A percentile compares a stretch with the other conserved stretches of the same genome.
Conservation (phyloP, 2,797 vertebrate genomes). For the Zalophus californianus region DNA sequence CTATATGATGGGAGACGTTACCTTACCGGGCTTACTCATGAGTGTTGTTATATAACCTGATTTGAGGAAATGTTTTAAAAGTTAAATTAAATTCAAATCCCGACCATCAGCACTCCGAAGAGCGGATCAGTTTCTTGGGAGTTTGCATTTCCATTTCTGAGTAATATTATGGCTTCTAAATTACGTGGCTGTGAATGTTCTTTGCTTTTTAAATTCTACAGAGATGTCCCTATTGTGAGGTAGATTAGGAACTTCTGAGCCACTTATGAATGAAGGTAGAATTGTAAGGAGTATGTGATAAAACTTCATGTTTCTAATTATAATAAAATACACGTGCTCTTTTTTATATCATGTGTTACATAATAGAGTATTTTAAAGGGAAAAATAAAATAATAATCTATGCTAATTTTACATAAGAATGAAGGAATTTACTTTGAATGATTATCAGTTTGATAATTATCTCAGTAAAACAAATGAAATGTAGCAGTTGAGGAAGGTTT, state of each 20-base stretch:
- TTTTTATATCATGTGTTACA: background rate
- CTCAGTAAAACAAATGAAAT: background rate
- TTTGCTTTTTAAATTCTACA: background rate
- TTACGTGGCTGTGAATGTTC: background rate
- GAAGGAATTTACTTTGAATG: background rate
- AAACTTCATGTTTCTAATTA: background rate
- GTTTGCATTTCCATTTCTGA: background rate
- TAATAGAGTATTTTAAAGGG: background rate
- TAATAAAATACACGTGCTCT: background rate
- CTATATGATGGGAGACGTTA: background rate
- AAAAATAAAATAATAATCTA: background rate
- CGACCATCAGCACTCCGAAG: background rate
- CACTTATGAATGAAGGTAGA: background rate
- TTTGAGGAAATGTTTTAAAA: background rate
- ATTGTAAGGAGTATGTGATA: background rate
- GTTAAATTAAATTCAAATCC: slow-evolving; percentile 10
- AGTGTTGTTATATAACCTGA: background rate
- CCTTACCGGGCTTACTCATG: slow-evolving; percentile 39
- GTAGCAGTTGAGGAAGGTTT: background rate
- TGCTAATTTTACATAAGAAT: background rate
- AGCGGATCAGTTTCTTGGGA: background rate
- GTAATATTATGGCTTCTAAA: background rate
- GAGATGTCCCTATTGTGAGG: background rate
- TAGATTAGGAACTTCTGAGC: background rate
- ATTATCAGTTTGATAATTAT: background rate